These are phyloP conservation scores for Cephus spinipes DNA, from an alignment of 2,888 invertebrate genomes.

Conservation along the genomic window DNA sequence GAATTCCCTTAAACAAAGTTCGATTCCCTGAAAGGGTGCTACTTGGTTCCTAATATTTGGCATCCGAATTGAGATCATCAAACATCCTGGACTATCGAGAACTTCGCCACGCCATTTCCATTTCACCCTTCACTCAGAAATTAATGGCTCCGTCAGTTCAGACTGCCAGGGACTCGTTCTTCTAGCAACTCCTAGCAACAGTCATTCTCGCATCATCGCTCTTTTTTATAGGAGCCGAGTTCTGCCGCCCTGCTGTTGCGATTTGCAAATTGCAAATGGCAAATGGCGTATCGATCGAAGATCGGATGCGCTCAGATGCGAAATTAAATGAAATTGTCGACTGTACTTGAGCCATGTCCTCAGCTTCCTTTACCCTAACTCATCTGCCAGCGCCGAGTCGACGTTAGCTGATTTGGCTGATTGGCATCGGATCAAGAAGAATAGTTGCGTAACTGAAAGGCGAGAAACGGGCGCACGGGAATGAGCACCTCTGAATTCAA, in stretches of 20 bases:
- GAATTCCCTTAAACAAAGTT: no score
- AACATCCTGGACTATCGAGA: no score
- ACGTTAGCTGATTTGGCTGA: no score
- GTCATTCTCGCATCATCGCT: no score
- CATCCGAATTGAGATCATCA: no score
- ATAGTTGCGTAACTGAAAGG: not conserved
- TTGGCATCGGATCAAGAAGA: not conserved
- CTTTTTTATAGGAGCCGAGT: not conserved
- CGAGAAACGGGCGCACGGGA: not conserved
- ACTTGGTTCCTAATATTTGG: no score
- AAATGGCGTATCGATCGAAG: not conserved
- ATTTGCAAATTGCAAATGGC: not conserved
- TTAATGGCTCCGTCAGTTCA: constrained; percentile 1
- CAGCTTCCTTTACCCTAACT: no score
- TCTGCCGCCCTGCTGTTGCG: not conserved
- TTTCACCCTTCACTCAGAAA: constrained; percentile 6
- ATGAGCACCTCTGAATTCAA: constrained; percentile 42
- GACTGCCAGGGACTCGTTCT: not conserved
- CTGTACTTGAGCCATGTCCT: no score
- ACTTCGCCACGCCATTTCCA: not conserved
- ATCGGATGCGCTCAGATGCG: not conserved
- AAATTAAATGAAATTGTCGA: not conserved
- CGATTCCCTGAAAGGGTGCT: no score
- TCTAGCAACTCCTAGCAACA: no score
- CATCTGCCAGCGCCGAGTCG: no score